Percentiles rank a stretch among this genome's conserved stretches.
Evolutionary conservation across 2,113 vertebrate genomes (phyloP).

Genomic region (Stegastes partitus): DNA sequence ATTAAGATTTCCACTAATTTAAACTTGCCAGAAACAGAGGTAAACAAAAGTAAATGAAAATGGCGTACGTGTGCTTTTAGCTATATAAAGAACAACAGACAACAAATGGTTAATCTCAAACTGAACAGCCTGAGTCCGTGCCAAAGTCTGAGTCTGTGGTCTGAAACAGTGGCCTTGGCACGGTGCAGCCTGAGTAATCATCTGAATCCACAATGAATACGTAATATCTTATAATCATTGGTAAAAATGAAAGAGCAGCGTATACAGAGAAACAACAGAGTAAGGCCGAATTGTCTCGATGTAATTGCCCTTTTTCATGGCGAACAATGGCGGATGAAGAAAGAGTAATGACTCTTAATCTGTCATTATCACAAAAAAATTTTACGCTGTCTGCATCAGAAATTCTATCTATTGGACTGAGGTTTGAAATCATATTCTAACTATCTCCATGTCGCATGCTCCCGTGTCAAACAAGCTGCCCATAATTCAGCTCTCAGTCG

Average conservation of each 20-base stretch:
- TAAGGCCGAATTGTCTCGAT: neutral
- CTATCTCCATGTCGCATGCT: conserved; percentile 11
- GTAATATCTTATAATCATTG: conserved; percentile 31
- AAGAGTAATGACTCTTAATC: conserved; percentile 20
- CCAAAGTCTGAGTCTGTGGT: conserved; percentile 27
- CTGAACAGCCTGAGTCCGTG: neutral
- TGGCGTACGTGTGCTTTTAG: neutral
- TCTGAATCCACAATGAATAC: conserved; percentile 36
- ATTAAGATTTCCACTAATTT: neutral
- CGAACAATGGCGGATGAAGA: conserved; percentile 2
- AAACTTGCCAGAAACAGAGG: neutral
- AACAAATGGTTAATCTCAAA: conserved; percentile 9
- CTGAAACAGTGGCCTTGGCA: conserved; percentile 36
- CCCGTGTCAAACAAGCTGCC: conserved; percentile 33
- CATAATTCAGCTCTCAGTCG: conserved; percentile 41
- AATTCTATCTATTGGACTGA: conserved; percentile 1
- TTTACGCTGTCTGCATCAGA: neutral
- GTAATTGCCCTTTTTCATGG: neutral
- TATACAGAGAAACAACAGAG: conserved; percentile 12
- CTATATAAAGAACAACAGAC: neutral
- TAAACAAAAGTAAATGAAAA: neutral
- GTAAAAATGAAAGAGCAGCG: conserved; percentile 9
- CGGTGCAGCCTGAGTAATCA: conserved; percentile 5
- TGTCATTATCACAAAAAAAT: conserved; percentile 10
- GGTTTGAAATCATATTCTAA: conserved; percentile 25